Percentiles rank a stretch among this genome's conserved stretches.
phyloP scores from a whole-genome alignment of 2,888 invertebrate genomes.

The Cancer borealis region DNA sequence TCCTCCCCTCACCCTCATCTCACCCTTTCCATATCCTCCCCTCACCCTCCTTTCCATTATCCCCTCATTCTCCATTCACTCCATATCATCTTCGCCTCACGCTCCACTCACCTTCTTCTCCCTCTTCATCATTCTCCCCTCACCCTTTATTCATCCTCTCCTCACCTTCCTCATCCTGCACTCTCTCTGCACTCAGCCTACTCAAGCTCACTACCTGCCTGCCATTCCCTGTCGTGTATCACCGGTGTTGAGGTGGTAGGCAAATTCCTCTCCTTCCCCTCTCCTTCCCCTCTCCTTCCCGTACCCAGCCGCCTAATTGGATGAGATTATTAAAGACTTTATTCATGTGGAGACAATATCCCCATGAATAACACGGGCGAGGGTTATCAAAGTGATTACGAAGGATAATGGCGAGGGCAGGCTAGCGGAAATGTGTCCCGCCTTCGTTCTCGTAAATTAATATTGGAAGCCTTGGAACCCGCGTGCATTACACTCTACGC shows the following conservation, averaged over 20 bases:
- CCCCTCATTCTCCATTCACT: neutral
- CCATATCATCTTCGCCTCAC: neutral
- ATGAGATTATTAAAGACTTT: constrained; percentile 66
- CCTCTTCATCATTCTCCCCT: neutral
- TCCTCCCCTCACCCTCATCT: neutral
- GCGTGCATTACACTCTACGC: constrained; percentile 10
- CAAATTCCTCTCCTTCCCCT: constrained; percentile 41
- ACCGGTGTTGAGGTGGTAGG: neutral
- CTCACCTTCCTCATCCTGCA: neutral
- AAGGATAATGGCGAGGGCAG: constrained; percentile 40
- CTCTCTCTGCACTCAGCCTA: neutral
- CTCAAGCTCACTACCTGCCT: constrained; percentile 25
- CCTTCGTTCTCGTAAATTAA: constrained; percentile 47
- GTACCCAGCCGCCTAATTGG: constrained; percentile 47
- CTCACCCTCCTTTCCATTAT: neutral
- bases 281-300: neutral
- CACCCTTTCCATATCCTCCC: neutral
- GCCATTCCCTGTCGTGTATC: constrained; percentile 50
- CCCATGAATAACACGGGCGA: constrained; percentile 63
- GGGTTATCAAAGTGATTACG: constrained; percentile 61
- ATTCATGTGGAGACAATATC: constrained; percentile 58
- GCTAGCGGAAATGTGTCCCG: constrained; percentile 46
- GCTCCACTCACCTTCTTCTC: neutral
- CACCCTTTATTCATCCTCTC: neutral
- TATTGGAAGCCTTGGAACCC: constrained; percentile 38